These are phyloP conservation scores for Crenichthys baileyi DNA, from an alignment of 2,797 vertebrate genomes.

Conservation along the genomic window DNA sequence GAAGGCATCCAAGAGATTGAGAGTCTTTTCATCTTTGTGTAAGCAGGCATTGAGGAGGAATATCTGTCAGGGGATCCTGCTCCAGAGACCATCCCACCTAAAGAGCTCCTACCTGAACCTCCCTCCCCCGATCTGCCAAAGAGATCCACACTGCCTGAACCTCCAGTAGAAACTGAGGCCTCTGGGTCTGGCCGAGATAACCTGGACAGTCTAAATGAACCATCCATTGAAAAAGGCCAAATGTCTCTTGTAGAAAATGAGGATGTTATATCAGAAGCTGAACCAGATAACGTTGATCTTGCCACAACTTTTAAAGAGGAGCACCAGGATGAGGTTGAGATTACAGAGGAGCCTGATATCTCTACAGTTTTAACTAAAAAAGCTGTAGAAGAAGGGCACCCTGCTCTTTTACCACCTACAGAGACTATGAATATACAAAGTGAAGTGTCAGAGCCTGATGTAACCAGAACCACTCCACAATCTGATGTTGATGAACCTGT, in stretches of 20 bases:
- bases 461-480: constrained; percentile 18
- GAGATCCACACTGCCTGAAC: constrained; percentile 45
- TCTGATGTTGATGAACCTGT: constrained; percentile 22
- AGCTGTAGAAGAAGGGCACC: constrained; percentile 36
- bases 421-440: constrained; percentile 31
- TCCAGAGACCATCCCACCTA: constrained; percentile 23
- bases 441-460: constrained; percentile 36
- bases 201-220: constrained; percentile 24
- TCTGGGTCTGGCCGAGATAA: constrained; percentile 58
- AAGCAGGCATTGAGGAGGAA: constrained; percentile 68
- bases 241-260: constrained; percentile 19
- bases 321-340: constrained; percentile 24
- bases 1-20: neutral
- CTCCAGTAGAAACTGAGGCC: constrained; percentile 60
- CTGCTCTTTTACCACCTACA: constrained; percentile 29
- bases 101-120: constrained; percentile 42
- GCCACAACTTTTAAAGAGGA: constrained; percentile 31
- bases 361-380: constrained; percentile 37
- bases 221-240: constrained; percentile 28
- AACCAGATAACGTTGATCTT: constrained; percentile 16
- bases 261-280: constrained; percentile 4
- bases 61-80: constrained; percentile 56
- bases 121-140: constrained; percentile 41
- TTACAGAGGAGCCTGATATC: constrained; percentile 36
- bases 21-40: constrained; percentile 31